Conservation (phyloP, 2,888 invertebrate genomes). For the Tridacna gigas region DNA sequence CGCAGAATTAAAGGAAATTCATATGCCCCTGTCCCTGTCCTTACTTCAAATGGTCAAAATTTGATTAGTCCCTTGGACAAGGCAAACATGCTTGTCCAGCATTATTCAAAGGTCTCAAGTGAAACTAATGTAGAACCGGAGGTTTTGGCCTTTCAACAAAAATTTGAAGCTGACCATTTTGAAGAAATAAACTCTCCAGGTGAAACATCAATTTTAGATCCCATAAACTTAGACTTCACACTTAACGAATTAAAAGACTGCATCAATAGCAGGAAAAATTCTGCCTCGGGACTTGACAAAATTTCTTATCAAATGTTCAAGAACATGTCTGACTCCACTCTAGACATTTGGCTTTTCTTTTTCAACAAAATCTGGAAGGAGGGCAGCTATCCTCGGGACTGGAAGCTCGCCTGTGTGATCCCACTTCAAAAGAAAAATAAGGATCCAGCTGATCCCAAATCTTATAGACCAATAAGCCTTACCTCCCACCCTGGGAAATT, state of each 20-base stretch:
- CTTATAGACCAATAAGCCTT: constrained; percentile 35
- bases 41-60: background rate
- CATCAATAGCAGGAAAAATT: constrained; percentile 7
- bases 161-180: constrained; percentile 18
- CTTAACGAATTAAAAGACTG: constrained; percentile 18
- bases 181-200: background rate
- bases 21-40: background rate
- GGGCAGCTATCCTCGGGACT: constrained; percentile 12
- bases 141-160: constrained; percentile 7
- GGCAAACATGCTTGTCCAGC: constrained; percentile 16
- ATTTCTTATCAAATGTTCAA: constrained; percentile 13
- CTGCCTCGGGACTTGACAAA: constrained; percentile 23
- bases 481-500: constrained; percentile 37
- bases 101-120: constrained; percentile 27
- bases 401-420: constrained; percentile 34
- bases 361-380: constrained; percentile 10
- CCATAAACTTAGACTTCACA: constrained; percentile 20
- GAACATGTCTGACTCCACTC: background rate
- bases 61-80: constrained; percentile 6
- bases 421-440: constrained; percentile 14
- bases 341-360: background rate
- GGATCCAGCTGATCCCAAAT: constrained; percentile 25
- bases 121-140: constrained; percentile 16
- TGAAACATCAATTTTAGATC: background rate
- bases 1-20: constrained; percentile 21